Evolutionary conservation across 2,113 vertebrate species (phyloP).

Genomic region (Saguinus midas): DNA sequence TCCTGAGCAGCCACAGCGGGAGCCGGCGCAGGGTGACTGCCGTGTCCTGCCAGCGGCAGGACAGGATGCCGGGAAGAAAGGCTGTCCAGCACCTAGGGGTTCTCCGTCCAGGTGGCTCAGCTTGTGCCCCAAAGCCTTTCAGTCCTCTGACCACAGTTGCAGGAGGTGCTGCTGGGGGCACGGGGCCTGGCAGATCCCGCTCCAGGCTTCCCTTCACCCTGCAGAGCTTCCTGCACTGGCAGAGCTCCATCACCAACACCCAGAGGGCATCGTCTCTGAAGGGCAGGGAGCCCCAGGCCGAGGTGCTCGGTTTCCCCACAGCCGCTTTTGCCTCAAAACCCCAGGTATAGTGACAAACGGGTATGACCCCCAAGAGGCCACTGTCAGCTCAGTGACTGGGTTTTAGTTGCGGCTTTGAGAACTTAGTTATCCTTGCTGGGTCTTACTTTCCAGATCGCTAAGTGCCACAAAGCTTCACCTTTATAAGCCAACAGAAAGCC

Average conservation of each 20-base stretch:
- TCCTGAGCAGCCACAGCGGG: not conserved
- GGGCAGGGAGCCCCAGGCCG: not conserved
- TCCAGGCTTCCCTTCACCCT: too few species aligned
- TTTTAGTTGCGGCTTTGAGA: not conserved
- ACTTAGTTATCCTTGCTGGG: not conserved
- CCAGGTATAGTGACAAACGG: too few species aligned
- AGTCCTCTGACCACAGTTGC: not conserved
- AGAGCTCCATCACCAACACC: not conserved
- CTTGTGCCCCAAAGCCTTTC: not conserved
- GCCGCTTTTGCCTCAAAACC: not conserved
- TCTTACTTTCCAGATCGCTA: not conserved
- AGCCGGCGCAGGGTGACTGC: not conserved
- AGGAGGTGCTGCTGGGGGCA: not conserved
- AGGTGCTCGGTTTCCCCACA: not conserved
- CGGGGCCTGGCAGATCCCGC: not conserved
- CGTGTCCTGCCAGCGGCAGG: accelerated
- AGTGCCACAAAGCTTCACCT: not conserved
- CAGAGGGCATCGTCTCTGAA: not conserved
- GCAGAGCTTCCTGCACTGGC: not conserved
- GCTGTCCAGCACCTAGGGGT: accelerated
- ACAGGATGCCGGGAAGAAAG: not conserved
- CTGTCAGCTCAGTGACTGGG: not conserved
- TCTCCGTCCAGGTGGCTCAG: not conserved
- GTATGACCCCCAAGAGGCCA: not conserved
- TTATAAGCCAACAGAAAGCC: not conserved